A percentile compares a stretch with the other conserved stretches of the same genome.
phyloP scores from a whole-genome alignment of 2,888 invertebrate genomes.

The Perdita meconis region DNA sequence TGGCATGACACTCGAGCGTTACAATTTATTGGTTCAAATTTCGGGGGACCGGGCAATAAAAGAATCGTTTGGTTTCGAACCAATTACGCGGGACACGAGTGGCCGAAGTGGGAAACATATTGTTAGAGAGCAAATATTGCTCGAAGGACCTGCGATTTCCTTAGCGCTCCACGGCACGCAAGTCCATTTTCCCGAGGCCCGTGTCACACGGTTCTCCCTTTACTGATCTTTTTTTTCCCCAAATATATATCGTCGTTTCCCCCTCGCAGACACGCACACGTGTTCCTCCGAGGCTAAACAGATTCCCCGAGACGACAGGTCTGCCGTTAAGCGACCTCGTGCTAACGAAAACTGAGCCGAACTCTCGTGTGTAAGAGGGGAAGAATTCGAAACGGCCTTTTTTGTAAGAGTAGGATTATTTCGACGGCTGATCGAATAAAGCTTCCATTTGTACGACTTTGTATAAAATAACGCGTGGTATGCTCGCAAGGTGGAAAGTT shows the following conservation, averaged over 20 bases:
- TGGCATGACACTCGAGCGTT: neutral
- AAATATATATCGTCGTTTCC: neutral
- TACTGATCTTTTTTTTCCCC: slow-evolving; percentile 7
- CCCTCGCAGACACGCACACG: slow-evolving; percentile 6
- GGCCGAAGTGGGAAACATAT: neutral
- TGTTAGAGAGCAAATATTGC: neutral
- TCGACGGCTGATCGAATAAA: too few relatives aligned
- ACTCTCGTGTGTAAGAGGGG: neutral
- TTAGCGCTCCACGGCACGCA: neutral
- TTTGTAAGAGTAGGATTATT: too few relatives aligned
- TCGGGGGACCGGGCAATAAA: neutral
- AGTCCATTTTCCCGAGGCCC: slow-evolving; percentile 1
- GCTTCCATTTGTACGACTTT: too few relatives aligned
- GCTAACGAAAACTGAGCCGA: slow-evolving; percentile 9
- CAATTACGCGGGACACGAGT: neutral
- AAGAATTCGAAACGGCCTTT: too few relatives aligned
- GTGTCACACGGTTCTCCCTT: slow-evolving; percentile 10
- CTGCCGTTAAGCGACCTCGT: neutral
- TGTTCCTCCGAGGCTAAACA: slow-evolving; percentile 11
- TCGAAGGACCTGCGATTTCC: neutral
- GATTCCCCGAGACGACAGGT: neutral
- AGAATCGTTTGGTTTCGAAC: neutral
- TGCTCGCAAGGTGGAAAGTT: too few relatives aligned
- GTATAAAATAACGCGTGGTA: too few relatives aligned
- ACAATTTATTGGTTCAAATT: neutral